Percentiles rank a stretch among this genome's conserved stretches.
Evolutionary conservation across 2,888 invertebrate genomes (phyloP).

Genomic region (Trypoxylon attenuatum): DNA sequence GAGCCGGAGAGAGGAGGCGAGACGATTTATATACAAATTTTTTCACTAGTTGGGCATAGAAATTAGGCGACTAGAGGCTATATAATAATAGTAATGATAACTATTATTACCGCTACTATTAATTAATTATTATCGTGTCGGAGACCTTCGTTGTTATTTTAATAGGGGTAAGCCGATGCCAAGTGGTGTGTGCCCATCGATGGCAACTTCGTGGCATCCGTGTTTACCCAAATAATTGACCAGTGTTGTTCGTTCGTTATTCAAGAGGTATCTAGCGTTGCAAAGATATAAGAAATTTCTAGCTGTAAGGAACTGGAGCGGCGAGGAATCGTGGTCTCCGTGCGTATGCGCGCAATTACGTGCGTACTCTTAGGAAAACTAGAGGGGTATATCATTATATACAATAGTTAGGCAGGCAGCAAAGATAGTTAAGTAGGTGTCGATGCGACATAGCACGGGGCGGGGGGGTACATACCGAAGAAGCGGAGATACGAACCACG

Average conservation of each 20-base stretch:
- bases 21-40: conserved; percentile 59
- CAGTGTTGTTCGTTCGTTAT: conserved; percentile 59
- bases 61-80: conserved; percentile 73
- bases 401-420: conserved; percentile 55
- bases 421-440: conserved; percentile 45
- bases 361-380: conserved; percentile 45
- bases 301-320: conserved; percentile 33
- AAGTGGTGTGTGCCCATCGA: not conserved
- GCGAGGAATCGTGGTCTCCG: conserved; percentile 14
- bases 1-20: conserved; percentile 47
- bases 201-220: too few relatives aligned
- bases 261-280: conserved; percentile 56
- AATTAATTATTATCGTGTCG: conserved; percentile 62
- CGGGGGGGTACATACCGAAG: too few relatives aligned
- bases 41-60: conserved; percentile 70
- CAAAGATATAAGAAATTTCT: conserved; percentile 48
- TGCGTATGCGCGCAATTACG: conserved; percentile 26
- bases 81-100: conserved; percentile 65
- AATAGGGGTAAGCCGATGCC: not conserved
- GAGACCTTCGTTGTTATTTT: conserved; percentile 58
- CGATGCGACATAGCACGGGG: conserved; percentile 7
- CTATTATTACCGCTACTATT: conserved; percentile 61
- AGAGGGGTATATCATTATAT: conserved; percentile 53
- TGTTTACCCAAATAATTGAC: conserved; percentile 49
- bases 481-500: conserved; percentile 3